Percentiles rank a stretch among this genome's conserved stretches.
phyloP scores from a whole-genome alignment of 2,888 invertebrate genomes.

The Axea sp. region DNA sequence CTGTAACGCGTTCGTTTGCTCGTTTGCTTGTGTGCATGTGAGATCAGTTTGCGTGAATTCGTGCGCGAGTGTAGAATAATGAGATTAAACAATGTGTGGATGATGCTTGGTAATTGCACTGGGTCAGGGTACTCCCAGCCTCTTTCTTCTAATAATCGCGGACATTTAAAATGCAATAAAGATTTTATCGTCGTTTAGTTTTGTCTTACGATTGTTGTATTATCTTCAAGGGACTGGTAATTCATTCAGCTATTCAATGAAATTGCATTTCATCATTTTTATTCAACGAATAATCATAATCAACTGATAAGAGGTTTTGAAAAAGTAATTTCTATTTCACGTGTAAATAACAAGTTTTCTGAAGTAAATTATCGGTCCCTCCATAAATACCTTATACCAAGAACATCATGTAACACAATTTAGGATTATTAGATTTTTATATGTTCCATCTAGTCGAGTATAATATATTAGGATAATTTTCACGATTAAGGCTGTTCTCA shows the following conservation, averaged over 20 bases:
- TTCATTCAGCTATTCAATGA: slow-evolving; percentile 2
- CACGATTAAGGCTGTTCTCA: slow-evolving; percentile 38
- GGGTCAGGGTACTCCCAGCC: slow-evolving; percentile 64
- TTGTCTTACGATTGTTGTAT: slow-evolving; percentile 52
- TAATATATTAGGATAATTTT: slow-evolving; percentile 41
- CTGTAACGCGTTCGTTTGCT: slow-evolving; percentile 61
- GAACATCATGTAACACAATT: slow-evolving; percentile 52
- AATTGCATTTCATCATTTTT: no score
- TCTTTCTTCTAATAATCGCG: slow-evolving; percentile 64
- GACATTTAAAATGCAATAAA: slow-evolving; percentile 64
- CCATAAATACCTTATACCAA: slow-evolving; percentile 42
- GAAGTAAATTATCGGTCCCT: slow-evolving; percentile 31
- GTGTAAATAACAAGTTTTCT: slow-evolving; percentile 12
- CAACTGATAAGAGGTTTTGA: no score
- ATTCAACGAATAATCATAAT: no score
- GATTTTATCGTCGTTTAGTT: slow-evolving; percentile 64
- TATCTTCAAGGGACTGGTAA: slow-evolving; percentile 37
- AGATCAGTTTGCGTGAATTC: slow-evolving; percentile 49
- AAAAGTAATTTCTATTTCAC: no score
- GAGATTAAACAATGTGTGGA: slow-evolving; percentile 58
- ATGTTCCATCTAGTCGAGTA: slow-evolving; percentile 34
- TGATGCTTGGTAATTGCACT: slow-evolving; percentile 64
- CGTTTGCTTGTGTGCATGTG: slow-evolving; percentile 62
- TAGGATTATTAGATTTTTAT: slow-evolving; percentile 49
- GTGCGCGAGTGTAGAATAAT: slow-evolving; percentile 50